Evolutionary conservation across 2,797 vertebrate species (phyloP), one percentile per base, ranked within the genome.

Genomic region (Pangasius larnaudii): DNA sequence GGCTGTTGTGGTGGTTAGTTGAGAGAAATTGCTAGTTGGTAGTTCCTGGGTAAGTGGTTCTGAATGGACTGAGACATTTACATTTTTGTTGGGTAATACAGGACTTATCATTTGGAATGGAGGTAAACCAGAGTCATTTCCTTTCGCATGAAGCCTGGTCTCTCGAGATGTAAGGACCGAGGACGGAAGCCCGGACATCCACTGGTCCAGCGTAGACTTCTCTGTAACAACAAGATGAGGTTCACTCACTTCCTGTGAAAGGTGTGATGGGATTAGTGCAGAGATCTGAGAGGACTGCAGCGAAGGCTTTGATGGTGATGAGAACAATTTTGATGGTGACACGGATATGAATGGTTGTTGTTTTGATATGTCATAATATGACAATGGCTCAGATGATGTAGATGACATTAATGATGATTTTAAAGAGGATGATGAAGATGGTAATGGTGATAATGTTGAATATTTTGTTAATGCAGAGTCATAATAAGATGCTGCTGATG

Each of bases 151-250:
- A 91, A 93, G 93, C 74, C 93, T 94, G 79, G 94, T 93, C 87
- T 90, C 95, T 91, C 95, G 94, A 79, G 96, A 96, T 89, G 96
- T 94, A 89, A 94, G 95, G 89, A 95, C 91, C 30, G 90, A 87
- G 88, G 93, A 93, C 88, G 93, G 91, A 93, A 92, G 87, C 92
- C 94, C 91, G 61, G 95, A 90, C 89, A 95, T 94, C 88, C 95
- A 91, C 88, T 96, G 96, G 90, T 95, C 95, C 91, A 90, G 92
- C 89, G 94, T 93, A 90, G 92, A 91, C 91, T 89, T 91, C 93
- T 95, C 98, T 99, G 97, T 91, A 97, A 96, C 94, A 93, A 98
- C 92, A 97, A 95, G 94, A 96, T 92, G 94, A 19, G 91, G 92
- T 94, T 94, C 93, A 92, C 94, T 95, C 93, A 95, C 94, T 91